Percentiles rank a stretch among this genome's conserved stretches.
These are phyloP conservation scores for Philopotamus ludificatus DNA, from an alignment of 1,140 invertebrate genomes.

Conservation along the genomic window DNA sequence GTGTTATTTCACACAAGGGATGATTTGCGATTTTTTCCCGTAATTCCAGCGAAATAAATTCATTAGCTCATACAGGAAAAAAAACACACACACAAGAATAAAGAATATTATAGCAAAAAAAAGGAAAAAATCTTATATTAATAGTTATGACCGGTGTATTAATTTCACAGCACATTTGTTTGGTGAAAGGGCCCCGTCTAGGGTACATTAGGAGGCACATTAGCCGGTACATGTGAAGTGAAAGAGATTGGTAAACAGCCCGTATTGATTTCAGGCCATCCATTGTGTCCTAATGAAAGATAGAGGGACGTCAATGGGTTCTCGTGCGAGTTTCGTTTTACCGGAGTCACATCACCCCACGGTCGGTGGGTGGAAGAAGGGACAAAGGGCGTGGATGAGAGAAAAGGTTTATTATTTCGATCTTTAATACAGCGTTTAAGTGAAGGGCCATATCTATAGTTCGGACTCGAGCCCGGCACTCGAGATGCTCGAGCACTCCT, in stretches of 20 bases:
- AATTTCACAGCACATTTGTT: too few species aligned
- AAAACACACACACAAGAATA: too few species aligned
- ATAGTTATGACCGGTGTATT: too few species aligned
- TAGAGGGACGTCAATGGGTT: slow-evolving; percentile 30
- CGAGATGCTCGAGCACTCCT: slow-evolving; percentile 1
- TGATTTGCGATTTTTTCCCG: neutral
- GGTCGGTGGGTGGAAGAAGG: neutral
- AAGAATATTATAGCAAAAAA: too few species aligned
- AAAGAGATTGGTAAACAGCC: slow-evolving; percentile 35
- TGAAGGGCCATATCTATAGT: slow-evolving; percentile 9
- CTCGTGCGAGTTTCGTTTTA: slow-evolving; percentile 34
- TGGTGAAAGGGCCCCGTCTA: too few species aligned
- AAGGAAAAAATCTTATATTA: too few species aligned
- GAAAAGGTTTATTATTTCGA: slow-evolving; percentile 31
- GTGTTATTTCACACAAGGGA: neutral
- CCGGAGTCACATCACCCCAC: slow-evolving; percentile 38
- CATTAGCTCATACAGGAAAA: too few species aligned
- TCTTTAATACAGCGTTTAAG: slow-evolving; percentile 28
- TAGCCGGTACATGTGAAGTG: too few species aligned
- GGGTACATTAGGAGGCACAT: too few species aligned
- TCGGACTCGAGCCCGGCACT: neutral
- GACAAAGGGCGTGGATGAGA: slow-evolving; percentile 3
- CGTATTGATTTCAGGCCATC: slow-evolving; percentile 40
- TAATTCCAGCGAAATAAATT: too few species aligned
- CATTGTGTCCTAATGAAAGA: slow-evolving; percentile 42